phyloP scores from a whole-genome alignment of 2,797 vertebrate genomes.

The Sebastes taczanowskii region DNA sequence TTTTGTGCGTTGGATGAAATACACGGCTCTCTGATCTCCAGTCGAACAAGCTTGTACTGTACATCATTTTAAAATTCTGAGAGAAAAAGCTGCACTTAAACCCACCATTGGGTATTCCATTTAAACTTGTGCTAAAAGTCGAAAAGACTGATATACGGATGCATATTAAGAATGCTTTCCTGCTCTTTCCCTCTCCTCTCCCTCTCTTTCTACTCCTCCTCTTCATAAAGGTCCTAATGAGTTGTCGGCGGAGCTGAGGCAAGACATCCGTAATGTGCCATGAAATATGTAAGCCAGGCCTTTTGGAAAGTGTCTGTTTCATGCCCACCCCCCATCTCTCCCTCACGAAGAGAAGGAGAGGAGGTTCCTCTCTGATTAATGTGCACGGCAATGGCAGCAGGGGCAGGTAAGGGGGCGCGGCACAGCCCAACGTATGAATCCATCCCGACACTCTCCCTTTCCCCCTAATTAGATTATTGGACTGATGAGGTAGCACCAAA shows the following conservation, averaged over 20 bases:
- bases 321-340: conserved; percentile 12
- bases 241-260: conserved; percentile 78
- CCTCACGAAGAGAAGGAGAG: conserved; percentile 31
- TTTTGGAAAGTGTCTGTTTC: conserved; percentile 69
- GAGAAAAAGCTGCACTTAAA: conserved; percentile 54
- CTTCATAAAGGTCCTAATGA: conserved; percentile 79
- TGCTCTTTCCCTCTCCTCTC: conserved; percentile 27
- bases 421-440: conserved; percentile 60
- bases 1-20: neutral
- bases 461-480: conserved; percentile 77
- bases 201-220: conserved; percentile 20
- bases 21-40: neutral
- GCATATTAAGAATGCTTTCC: conserved; percentile 53
- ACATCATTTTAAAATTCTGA: conserved; percentile 41
- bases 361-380: conserved; percentile 74
- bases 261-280: conserved; percentile 82
- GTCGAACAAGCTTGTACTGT: conserved; percentile 15
- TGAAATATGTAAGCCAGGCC: conserved; percentile 80
- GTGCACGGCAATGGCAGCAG: conserved; percentile 49
- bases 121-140: conserved; percentile 53
- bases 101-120: conserved; percentile 42
- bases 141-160: conserved; percentile 50
- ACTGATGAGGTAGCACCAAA: conserved; percentile 78
- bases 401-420: conserved; percentile 62
- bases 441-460: conserved; percentile 69